Evolutionary conservation across 1,140 invertebrate genomes (phyloP), one percentile per base, ranked within the genome.

Genomic region (Diorhabda carinulata): DNA sequence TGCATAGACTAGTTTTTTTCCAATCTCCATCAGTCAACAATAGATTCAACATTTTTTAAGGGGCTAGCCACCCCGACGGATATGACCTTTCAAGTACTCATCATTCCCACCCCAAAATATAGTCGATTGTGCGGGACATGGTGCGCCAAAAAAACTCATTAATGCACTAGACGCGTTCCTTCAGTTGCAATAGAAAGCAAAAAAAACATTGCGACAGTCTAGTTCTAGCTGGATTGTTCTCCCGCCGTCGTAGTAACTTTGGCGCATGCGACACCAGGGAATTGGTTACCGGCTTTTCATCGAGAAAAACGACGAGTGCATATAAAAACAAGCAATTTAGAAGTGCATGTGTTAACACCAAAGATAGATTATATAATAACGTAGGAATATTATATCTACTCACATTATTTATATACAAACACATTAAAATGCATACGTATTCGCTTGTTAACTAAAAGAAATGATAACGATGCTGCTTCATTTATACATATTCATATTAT

Each of bases 211-310:
- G 47, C 47, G 47, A 52, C 47, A 52, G 47, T 52, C 47, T 52
- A 52, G 47, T 52, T 52, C 47, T 52, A 52, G 47, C 47, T 4
- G 47, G 47, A 3, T 52, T 6, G 56, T 67, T 67, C 45, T 67
- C 65, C 57, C 57, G 57, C 65, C 8, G 25, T 25, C 25, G 25
- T 25, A 25, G 25, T 25, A 25, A 25, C 43, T 67, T 60, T 8
- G 8, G 65, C 57, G 57, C 65, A 67, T 67, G 65, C 65, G 65
- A 25, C 42, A 2, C 3, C 43, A 66, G 57, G 57, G 57, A 66
- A 56, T 47, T 67, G 57, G 57, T 60, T 45, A 67, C 65, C 65
- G 65, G 65, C 65, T 59, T 67, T 60, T 60, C 10, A 57, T 47
- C 40, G 44, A 62, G 61, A 62, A 57, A 64, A 64, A 56, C n/a